These are phyloP conservation scores for Tragelaphus strepsiceros DNA, from an alignment of 2,113 vertebrate genomes.

Conservation along the genomic window DNA sequence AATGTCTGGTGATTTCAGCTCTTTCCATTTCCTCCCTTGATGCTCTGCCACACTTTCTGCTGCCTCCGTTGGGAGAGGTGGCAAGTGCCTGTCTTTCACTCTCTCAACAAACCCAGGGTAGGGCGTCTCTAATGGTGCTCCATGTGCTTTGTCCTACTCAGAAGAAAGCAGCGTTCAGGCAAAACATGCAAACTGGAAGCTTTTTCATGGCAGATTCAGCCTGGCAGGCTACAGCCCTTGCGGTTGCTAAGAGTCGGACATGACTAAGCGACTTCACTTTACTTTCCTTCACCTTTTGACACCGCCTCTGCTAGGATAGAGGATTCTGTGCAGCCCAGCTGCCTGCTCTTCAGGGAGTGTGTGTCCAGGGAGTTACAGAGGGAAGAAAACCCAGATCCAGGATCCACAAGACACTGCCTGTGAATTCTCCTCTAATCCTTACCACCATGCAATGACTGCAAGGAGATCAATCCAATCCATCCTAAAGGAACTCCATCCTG, in stretches of 20 bases:
- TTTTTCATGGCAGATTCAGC: rapidly evolving
- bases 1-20: too few species aligned
- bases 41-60: background rate
- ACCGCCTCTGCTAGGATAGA: rapidly evolving
- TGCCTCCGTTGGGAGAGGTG: background rate
- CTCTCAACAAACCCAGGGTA: background rate
- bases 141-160: rapidly evolving
- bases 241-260: background rate
- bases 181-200: background rate
- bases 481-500: background rate
- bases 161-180: background rate
- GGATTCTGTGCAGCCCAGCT: background rate
- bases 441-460: background rate
- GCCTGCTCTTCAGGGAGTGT: rapidly evolving
- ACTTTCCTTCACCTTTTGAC: rapidly evolving
- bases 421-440: background rate
- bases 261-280: background rate
- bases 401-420: too few species aligned
- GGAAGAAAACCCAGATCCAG: too few species aligned
- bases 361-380: background rate
- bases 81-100: rapidly evolving
- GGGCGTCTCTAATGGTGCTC: background rate
- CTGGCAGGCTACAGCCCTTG: background rate
- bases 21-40: background rate
- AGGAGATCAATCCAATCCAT: background rate